These are phyloP conservation scores for Lycophotia porphyrea DNA, from an alignment of 2,888 invertebrate species.

Conservation along the genomic window DNA sequence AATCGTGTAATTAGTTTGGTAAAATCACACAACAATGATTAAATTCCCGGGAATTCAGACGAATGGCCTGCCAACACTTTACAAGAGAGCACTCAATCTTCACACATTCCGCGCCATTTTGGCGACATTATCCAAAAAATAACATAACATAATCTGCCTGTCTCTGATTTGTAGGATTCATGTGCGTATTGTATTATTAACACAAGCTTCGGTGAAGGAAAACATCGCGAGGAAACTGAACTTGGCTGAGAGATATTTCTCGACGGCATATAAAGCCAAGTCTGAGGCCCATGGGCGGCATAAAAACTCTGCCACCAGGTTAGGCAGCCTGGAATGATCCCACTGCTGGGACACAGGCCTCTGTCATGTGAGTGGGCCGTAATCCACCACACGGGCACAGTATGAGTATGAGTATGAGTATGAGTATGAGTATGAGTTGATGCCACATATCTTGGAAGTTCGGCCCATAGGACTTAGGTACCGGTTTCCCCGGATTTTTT, in stretches of 20 bases:
- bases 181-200: no score
- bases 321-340: no score
- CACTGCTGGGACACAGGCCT: not conserved
- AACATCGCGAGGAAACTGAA: no score
- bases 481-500: no score
- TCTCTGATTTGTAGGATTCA: no score
- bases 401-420: no score
- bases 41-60: constrained; percentile 13
- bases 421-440: no score
- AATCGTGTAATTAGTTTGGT: constrained; percentile 16
- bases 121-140: not conserved
- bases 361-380: not conserved
- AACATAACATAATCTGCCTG: not conserved
- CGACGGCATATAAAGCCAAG: no score
- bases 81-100: constrained; percentile 2
- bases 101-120: not conserved
- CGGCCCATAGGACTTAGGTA: not conserved
- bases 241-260: no score
- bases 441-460: not conserved
- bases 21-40: constrained; percentile 8
- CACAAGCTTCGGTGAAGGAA: no score
- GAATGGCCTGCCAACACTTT: constrained; percentile 11
- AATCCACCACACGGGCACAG: not conserved
- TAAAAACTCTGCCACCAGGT: no score
- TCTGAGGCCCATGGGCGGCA: no score